These are phyloP conservation scores for Syndactyla subalaris DNA, from an alignment of 2,797 vertebrate genomes.

Conservation along the genomic window DNA sequence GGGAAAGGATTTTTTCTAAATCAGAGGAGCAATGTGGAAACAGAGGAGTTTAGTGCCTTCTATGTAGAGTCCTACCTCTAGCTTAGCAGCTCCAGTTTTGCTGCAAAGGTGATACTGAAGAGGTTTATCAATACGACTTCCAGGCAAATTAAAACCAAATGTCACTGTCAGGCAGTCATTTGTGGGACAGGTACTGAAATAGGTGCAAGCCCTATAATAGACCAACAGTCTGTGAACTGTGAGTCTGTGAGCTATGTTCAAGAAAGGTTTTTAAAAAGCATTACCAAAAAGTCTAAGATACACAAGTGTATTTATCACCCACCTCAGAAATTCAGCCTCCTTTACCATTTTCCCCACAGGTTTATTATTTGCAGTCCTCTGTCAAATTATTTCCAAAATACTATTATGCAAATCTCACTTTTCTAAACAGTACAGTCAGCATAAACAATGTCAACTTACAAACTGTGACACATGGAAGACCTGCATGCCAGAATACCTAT, in stretches of 20 bases:
- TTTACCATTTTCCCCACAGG: neutral
- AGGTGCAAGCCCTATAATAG: neutral
- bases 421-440: neutral
- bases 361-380: neutral
- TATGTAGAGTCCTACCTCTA: neutral
- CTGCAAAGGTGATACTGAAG: neutral
- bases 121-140: neutral
- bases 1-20: neutral
- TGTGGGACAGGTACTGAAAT: neutral
- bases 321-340: neutral
- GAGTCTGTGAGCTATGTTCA: neutral
- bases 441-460: neutral
- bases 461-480: neutral
- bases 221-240: neutral
- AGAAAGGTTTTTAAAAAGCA: neutral
- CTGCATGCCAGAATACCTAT: neutral
- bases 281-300: neutral
- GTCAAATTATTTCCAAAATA: neutral
- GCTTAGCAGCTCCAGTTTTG: neutral
- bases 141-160: neutral
- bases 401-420: neutral
- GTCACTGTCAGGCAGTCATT: neutral
- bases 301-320: neutral
- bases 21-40: neutral
- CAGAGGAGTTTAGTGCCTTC: neutral